Evolutionary conservation across 2,113 vertebrate species (phyloP).

Genomic region (Istiophorus platypterus): DNA sequence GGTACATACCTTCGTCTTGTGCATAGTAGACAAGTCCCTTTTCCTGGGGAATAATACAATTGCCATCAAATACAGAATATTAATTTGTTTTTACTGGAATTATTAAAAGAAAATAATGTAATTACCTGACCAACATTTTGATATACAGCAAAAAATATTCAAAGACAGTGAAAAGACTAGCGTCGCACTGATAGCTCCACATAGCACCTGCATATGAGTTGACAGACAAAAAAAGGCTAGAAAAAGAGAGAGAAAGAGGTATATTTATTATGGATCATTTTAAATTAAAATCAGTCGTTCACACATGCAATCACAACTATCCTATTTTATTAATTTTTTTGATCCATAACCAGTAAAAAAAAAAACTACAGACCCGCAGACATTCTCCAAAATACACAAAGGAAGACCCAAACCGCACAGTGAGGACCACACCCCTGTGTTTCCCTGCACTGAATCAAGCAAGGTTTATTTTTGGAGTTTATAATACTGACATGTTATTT

Average conservation of each 20-base stretch:
- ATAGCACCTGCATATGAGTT: accelerated
- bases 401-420: too few species aligned
- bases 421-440: too few species aligned
- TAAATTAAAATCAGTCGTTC: neutral
- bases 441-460: too few species aligned
- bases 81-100: neutral
- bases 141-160: slow-evolving; percentile 73
- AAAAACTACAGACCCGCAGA: neutral
- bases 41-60: slow-evolving; percentile 48
- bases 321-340: too few species aligned
- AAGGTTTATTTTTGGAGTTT: too few species aligned
- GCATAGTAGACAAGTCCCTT: slow-evolving; percentile 37
- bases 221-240: neutral
- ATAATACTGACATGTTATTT: too few species aligned
- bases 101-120: neutral
- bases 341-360: too few species aligned
- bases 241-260: slow-evolving; percentile 18
- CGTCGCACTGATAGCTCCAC: neutral
- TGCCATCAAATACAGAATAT: neutral
- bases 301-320: neutral
- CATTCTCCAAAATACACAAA: neutral
- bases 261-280: neutral
- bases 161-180: slow-evolving; percentile 71
- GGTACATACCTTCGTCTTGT: slow-evolving; percentile 66
- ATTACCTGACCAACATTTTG: slow-evolving; percentile 74